phyloP scores from a whole-genome alignment of 2,113 vertebrate genomes.

The Menura novaehollandiae region DNA sequence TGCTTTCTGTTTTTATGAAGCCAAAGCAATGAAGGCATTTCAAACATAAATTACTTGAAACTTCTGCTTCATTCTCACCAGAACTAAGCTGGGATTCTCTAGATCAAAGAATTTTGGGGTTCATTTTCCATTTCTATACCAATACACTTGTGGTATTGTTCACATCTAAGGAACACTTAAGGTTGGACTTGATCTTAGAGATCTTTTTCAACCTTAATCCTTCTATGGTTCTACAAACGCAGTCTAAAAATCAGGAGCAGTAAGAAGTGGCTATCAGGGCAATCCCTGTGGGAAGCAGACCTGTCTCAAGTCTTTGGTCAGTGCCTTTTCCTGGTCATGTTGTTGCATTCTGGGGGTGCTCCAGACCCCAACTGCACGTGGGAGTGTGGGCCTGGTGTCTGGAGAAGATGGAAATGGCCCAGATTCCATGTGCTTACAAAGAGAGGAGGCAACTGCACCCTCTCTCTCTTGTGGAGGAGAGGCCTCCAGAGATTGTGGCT shows the following conservation, averaged over 20 bases:
- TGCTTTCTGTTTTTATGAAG: background rate
- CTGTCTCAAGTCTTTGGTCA: background rate
- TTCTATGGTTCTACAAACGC: background rate
- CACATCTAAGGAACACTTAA: background rate
- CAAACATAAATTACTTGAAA: background rate
- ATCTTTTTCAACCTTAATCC: background rate
- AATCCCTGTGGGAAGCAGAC: background rate
- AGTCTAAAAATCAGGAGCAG: background rate
- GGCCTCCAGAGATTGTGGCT: background rate
- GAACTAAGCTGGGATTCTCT: background rate
- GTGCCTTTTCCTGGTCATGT: fast-evolving
- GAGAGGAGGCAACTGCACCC: background rate
- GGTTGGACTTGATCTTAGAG: background rate
- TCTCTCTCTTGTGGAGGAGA: fast-evolving
- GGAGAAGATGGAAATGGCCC: background rate
- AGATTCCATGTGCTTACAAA: background rate
- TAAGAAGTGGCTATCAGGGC: fast-evolving
- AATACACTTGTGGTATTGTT: background rate
- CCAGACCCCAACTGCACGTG: fast-evolving
- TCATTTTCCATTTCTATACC: background rate
- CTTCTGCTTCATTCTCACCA: background rate
- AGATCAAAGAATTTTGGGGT: background rate
- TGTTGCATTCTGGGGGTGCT: background rate
- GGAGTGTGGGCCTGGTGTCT: too few species aligned
- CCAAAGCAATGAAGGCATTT: background rate